Evolutionary conservation across 2,797 vertebrate species (phyloP), one percentile per base, ranked within the genome.

Genomic region (Microcaecilia unicolor): DNA sequence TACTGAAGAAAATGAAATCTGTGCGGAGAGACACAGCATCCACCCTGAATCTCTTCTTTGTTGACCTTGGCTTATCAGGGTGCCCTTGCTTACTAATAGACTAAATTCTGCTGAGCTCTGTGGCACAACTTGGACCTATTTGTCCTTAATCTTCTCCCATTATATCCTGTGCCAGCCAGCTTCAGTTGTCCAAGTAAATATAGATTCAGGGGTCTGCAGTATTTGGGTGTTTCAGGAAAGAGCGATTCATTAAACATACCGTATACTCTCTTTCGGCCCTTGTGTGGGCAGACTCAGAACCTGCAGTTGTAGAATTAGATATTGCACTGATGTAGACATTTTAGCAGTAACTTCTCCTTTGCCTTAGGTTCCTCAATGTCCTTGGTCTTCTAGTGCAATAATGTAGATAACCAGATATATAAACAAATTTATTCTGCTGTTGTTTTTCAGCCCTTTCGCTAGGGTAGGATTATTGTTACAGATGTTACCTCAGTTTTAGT

Each of bases 331-430:
- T 4, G 27, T 68, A 73, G 38, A 67, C 57, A 65, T 34, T 48
- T 67, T 64, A 71, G 67, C 56, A 28, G 12, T 49, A 1, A 46
- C 50, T 48, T 55, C 71, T 80, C 71, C 71, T 80, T 61, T 81
- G 80, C 80, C 80, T 83, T 83, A 83, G 80, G 66, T 73, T 71
- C 68, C 55, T 68, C 18, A 4, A 64, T 60, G 72, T 67, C 73
- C 76, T 57, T 49, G 30, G 73, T 69, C 71, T 76, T 61, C n/a
- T 76, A 69, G 76, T 81, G 82, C 82, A 85, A 85, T 85, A 85
- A 84, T 64, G 69, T 65, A 74, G 76, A 67, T 62, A 72, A 58
- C 42, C 61, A 63, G 54, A 70, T n/a, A 35, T 55, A 50, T 45
- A 56, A 28, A 63, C 53, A 64, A 55, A 58, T 52, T 37, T 17